Evolutionary conservation across 1,140 invertebrate species (phyloP).

Genomic region (Temnothorax curvispinosus): DNA sequence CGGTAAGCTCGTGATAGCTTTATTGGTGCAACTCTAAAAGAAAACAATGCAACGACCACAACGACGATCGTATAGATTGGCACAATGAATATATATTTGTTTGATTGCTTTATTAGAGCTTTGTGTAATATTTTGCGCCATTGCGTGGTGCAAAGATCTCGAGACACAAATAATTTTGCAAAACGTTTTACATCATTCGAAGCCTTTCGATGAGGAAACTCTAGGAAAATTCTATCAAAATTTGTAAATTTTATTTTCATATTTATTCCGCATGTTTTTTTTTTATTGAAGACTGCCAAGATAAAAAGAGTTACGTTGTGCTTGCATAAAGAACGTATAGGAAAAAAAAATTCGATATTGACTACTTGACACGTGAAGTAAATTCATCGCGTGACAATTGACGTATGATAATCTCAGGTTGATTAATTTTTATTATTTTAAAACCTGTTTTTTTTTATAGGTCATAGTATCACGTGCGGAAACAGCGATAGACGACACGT

Average conservation of each 20-base stretch:
- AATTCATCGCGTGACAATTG: background rate
- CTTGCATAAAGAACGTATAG: background rate
- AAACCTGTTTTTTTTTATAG: background rate
- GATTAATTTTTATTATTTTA: background rate
- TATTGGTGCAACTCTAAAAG: constrained; percentile 8
- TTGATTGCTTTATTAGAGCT: constrained; percentile 33
- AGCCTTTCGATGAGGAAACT: background rate
- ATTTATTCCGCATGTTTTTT: background rate
- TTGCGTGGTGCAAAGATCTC: background rate
- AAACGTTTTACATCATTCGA: too few species aligned
- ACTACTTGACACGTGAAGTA: background rate
- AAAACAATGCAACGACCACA: constrained; percentile 13
- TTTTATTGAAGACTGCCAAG: background rate
- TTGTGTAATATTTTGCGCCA: background rate
- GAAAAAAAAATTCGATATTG: background rate
- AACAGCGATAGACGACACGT: background rate
- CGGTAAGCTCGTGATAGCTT: background rate
- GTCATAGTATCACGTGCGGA: background rate
- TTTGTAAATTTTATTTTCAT: background rate
- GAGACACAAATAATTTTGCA: too few species aligned
- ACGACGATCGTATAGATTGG: background rate
- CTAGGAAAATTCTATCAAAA: background rate
- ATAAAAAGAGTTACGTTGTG: background rate
- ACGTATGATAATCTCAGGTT: background rate
- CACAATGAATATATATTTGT: constrained; percentile 10